A percentile compares a stretch with the other conserved stretches of the same genome.
Conservation (phyloP, 2,797 vertebrate species). For the Aselliscus stoliczkanus region DNA sequence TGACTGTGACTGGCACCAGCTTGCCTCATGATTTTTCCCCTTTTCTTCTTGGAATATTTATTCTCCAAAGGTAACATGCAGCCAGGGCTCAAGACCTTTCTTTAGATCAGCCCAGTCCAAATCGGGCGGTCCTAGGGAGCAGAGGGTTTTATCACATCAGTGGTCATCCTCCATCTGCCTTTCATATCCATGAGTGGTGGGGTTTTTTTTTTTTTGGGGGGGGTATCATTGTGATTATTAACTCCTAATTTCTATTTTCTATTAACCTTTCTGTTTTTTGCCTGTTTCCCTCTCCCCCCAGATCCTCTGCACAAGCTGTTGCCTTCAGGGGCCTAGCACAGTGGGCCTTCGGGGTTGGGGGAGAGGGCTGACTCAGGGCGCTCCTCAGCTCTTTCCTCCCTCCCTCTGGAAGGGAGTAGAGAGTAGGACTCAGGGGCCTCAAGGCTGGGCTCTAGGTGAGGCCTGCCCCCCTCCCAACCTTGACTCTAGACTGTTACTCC, state of each 20-base stretch:
- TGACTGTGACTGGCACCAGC: not conserved
- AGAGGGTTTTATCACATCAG: not conserved
- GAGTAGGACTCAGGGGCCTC: conserved; percentile 15
- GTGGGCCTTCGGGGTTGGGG: not conserved
- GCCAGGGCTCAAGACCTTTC: not conserved
- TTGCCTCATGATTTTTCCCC: not conserved
- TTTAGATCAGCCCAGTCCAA: not conserved
- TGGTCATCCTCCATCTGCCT: not conserved
- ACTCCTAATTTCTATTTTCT: conserved; percentile 7
- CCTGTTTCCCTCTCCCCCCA: not conserved
- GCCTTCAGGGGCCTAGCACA: not conserved
- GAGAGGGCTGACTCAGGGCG: conserved; percentile 58
- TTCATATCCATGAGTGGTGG: not conserved
- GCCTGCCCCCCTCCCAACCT: conserved; percentile 1
- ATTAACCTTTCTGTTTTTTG: not conserved
- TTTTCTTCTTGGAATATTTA: conserved; percentile 23
- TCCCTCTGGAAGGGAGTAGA: not conserved
- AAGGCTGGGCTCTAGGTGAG: conserved; percentile 9
- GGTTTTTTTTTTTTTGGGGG: not conserved
- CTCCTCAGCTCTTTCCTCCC: not conserved
- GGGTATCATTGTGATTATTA: not conserved
- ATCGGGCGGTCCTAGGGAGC: not conserved
- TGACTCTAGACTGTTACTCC: conserved; percentile 90
- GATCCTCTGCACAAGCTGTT: not conserved
- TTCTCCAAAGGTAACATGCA: not conserved